Evolutionary conservation across 1,140 invertebrate genomes (phyloP).

Genomic region (Cyphomyrmex costatus): DNA sequence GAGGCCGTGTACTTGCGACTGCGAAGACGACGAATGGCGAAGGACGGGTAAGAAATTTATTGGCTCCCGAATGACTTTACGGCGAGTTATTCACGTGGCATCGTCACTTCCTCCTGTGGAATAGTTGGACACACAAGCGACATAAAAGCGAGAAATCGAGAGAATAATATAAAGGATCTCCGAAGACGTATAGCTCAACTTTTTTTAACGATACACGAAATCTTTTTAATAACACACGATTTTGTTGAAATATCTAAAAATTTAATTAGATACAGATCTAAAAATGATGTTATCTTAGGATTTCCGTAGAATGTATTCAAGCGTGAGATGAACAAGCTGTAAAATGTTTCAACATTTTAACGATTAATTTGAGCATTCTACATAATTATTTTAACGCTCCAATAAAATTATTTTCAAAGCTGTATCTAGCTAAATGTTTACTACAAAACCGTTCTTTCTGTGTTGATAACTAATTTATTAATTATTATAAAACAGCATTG

Average conservation of each 20-base stretch:
- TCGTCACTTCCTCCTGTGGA: constrained; percentile 7
- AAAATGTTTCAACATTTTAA: too few species aligned
- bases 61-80: constrained; percentile 52
- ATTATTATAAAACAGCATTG: not conserved
- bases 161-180: not conserved
- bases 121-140: constrained; percentile 24
- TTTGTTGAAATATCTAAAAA: too few species aligned
- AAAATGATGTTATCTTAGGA: too few species aligned
- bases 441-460: not conserved
- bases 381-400: too few species aligned
- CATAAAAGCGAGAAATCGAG: not conserved
- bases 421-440: too few species aligned
- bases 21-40: not conserved
- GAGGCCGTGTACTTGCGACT: constrained; percentile 9
- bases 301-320: too few species aligned
- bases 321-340: too few species aligned
- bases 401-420: too few species aligned
- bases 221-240: not conserved
- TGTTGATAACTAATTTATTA: not conserved
- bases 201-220: not conserved
- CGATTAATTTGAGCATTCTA: too few species aligned
- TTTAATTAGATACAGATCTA: too few species aligned
- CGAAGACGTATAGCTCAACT: not conserved
- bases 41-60: constrained; percentile 41
- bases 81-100: constrained; percentile 22